Evolutionary conservation across 2,797 vertebrate genomes (phyloP).

Genomic region (Erpetoichthys calabaricus): DNA sequence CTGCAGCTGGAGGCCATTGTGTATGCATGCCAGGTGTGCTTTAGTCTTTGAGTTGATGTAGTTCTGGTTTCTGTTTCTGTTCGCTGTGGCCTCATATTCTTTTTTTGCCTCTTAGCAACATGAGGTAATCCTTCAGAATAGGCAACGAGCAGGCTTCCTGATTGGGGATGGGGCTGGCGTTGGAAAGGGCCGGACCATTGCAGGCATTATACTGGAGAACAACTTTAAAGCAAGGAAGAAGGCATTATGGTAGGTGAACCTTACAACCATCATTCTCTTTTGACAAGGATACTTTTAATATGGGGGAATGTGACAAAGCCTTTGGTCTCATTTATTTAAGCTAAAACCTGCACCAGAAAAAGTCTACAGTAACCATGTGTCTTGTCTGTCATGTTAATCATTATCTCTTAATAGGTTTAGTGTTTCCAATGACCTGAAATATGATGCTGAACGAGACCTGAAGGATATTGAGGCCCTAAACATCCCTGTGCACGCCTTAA

Average conservation of each 20-base stretch:
- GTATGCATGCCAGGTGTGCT: conserved; percentile 84
- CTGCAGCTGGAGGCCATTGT: conserved; percentile 91
- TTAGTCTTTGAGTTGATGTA: accelerated
- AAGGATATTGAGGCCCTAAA: conserved; percentile 77
- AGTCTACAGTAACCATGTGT: too few relatives aligned
- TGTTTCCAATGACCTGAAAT: conserved; percentile 95
- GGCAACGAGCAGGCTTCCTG: conserved; percentile 87
- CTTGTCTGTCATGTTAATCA: background rate
- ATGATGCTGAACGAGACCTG: conserved; percentile 91
- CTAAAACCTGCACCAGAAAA: too few relatives aligned
- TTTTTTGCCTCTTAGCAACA: conserved; percentile 65
- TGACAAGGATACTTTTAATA: too few relatives aligned
- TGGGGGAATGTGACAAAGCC: too few relatives aligned
- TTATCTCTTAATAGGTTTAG: conserved; percentile 71
- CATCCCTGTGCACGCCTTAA: conserved; percentile 89
- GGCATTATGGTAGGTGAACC: conserved; percentile 71
- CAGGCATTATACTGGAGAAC: conserved; percentile 89
- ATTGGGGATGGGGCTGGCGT: conserved; percentile 91
- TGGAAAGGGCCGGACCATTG: conserved; percentile 89
- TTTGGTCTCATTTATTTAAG: too few relatives aligned
- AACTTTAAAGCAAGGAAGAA: conserved; percentile 80
- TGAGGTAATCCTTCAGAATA: conserved; percentile 80
- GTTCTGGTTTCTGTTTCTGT: background rate
- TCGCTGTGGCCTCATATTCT: background rate
- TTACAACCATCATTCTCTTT: background rate